Conservation (phyloP, 2,113 vertebrate species). For the Chloroceryle aenea region DNA sequence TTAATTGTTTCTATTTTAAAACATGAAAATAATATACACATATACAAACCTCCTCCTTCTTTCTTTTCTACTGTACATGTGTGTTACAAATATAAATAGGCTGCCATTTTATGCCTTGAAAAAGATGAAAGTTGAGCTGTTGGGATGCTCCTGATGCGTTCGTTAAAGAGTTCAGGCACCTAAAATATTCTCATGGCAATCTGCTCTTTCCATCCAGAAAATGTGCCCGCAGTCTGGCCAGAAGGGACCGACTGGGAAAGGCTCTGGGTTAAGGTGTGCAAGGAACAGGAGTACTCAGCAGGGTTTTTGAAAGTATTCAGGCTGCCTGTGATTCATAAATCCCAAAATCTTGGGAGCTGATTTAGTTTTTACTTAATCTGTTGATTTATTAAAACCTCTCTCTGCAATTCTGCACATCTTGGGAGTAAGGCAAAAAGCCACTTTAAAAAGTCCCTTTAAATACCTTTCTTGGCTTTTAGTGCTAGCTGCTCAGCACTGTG, state of each 20-base stretch:
- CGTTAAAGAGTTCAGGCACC: not conserved
- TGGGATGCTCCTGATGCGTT: not conserved
- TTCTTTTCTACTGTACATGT: not conserved
- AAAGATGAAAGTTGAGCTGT: not conserved
- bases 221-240: not conserved
- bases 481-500: not conserved
- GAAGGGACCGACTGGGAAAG: not conserved
- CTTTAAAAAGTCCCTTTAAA: not conserved
- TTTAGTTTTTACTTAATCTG: not conserved
- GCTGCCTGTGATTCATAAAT: not conserved
- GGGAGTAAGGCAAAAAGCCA: not conserved
- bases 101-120: not conserved
- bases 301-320: not conserved
- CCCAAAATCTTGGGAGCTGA: not conserved
- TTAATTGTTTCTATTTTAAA: constrained; percentile 76
- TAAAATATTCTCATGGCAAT: not conserved
- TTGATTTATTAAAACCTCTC: not conserved
- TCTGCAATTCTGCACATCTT: not conserved
- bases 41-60: not conserved
- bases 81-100: not conserved
- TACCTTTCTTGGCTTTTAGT: not conserved
- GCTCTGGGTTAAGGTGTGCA: not conserved
- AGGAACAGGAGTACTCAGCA: not conserved
- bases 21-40: constrained; percentile 44
- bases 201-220: not conserved